Percentiles rank a stretch among this genome's conserved stretches.
These are phyloP conservation scores for Brachyhypopomus occidentalis DNA, from an alignment of 2,113 vertebrate genomes.

Conservation along the genomic window DNA sequence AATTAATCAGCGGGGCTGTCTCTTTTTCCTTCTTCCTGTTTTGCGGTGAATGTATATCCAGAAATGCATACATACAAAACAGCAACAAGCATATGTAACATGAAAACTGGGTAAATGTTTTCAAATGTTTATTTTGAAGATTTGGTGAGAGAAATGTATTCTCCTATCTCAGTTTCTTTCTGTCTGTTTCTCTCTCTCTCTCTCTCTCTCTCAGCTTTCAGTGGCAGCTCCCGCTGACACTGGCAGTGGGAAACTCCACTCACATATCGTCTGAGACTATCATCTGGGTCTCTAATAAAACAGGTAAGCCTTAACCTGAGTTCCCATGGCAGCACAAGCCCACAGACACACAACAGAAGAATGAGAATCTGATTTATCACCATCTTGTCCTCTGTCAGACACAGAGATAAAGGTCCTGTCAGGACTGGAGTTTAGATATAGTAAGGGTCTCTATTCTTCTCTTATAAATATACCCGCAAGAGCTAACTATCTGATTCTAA, in stretches of 20 bases:
- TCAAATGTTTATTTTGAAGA: neutral
- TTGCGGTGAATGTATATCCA: neutral
- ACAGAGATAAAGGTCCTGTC: neutral
- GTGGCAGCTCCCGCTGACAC: slow-evolving; percentile 95
- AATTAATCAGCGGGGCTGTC: too few relatives aligned
- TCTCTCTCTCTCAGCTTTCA: slow-evolving; percentile 84
- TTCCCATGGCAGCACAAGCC: neutral
- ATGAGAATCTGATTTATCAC: neutral
- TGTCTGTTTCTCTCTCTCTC: slow-evolving; percentile 56
- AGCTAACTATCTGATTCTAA: neutral
- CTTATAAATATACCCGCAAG: neutral
- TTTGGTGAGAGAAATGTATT: too few relatives aligned
- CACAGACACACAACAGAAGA: neutral
- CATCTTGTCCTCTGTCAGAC: neutral
- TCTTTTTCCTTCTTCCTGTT: neutral
- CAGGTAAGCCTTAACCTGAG: slow-evolving; percentile 76
- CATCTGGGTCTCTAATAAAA: slow-evolving; percentile 97
- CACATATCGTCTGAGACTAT: slow-evolving; percentile 84
- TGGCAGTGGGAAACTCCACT: slow-evolving; percentile 90
- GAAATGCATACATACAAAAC: neutral
- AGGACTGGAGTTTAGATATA: neutral
- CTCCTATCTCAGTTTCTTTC: slow-evolving; percentile 6
- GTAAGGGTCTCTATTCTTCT: neutral
- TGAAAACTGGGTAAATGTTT: neutral
- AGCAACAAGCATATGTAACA: too few relatives aligned